Base-by-base conservation (phyloP, 2,888 invertebrate genomes). In the Cephus nigrinus region DNA sequence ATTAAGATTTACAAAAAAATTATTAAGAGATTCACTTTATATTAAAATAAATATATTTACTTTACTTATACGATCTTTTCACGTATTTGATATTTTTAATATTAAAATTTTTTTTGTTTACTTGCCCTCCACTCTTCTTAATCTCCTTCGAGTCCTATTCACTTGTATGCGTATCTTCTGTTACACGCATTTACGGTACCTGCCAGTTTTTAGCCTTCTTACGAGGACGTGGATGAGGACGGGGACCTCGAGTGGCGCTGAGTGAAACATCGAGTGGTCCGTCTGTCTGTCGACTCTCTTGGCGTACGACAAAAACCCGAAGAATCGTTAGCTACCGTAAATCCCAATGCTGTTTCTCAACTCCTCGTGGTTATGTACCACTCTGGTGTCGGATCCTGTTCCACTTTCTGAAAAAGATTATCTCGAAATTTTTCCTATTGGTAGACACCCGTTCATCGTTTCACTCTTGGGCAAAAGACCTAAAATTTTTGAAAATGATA, bases 201-300 rank as follows among this genome's bases (percentile, higher is more conserved):
- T 55, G 55, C 55, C 55, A 55, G 23, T 55, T 55, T 55, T 55
- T 55, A 55, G 55, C 23, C 23, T 55, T 55, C 55, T 55, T 55
- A 55, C 55, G 55, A 55, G 23, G 55, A 55, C 23, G 55, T 23
- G 55, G 55, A 55, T 23, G 55, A 55, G 55, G 55, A 23, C 55
- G 55, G 55, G 55, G 23, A 55, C 84, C 80, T 80, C 82, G 81
- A 82, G 82, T 82, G 82, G 81, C 78, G 83, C 82, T 84, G 86
- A 87, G 85, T 85, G 86, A 87, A 85, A 87, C 86, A 85, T 87
- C 85, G 86, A 80, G 80, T 81, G 82, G 85, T 84, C 84, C 55
- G 55, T 55, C 55, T 55, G 55, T 55, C 55, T 55, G 55, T 55
- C 55, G 55, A 85, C 84, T 85, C 83, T 80, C 79, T 81, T 73